Percentiles rank a stretch among this genome's conserved stretches.
phyloP scores from a whole-genome alignment of 2,113 vertebrate genomes.

The Heterotis niloticus region DNA sequence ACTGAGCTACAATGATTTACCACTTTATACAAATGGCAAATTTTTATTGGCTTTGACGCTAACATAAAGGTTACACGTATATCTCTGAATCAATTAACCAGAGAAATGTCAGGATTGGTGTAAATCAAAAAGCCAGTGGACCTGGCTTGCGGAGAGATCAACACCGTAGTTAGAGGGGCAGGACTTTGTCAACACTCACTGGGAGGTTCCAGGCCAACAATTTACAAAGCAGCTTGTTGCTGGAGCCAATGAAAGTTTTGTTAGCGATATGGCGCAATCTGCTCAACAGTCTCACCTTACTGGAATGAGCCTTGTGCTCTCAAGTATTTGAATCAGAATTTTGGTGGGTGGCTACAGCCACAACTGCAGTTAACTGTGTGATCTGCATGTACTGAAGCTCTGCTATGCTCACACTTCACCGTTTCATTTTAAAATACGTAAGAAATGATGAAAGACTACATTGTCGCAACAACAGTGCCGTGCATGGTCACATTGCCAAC shows the following conservation, averaged over 20 bases:
- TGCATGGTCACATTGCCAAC: background rate
- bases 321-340: too few relatives aligned
- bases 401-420: too few relatives aligned
- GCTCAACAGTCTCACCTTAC: background rate
- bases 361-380: background rate
- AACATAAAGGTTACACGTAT: background rate
- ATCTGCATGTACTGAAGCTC: background rate
- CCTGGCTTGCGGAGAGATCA: background rate
- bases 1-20: too few relatives aligned
- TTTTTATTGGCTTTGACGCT: slow-evolving; percentile 5
- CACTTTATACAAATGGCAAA: too few relatives aligned
- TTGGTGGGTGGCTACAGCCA: too few relatives aligned
- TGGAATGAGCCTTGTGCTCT: too few relatives aligned
- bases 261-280: background rate
- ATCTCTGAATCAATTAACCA: slow-evolving; percentile 3
- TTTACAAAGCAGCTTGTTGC: too few relatives aligned
- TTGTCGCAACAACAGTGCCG: too few relatives aligned
- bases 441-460: too few relatives aligned
- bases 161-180: background rate
- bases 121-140: slow-evolving; percentile 8
- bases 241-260: background rate
- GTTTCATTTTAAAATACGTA: too few relatives aligned
- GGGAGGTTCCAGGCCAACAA: background rate
- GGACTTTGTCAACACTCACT: background rate
- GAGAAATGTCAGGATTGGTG: background rate